Evolutionary conservation across 2,888 invertebrate species (phyloP), one percentile per base, ranked within the genome.

Genomic region (Atherix ibis): DNA sequence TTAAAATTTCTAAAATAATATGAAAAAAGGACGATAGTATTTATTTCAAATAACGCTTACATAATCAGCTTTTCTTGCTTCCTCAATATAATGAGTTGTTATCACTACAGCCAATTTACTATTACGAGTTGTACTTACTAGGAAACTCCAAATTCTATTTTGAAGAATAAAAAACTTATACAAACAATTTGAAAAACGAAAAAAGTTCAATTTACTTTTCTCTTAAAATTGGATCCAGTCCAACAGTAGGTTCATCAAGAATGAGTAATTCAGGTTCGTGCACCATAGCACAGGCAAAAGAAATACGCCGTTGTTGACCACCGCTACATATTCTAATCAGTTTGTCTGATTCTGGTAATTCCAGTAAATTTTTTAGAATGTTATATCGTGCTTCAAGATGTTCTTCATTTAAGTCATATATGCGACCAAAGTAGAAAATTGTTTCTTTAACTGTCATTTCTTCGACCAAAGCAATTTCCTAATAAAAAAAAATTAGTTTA

Each of bases 11-110:
- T 14, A 27, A 4, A 27, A 13, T 27, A 14, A 14, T 22, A 22
- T 22, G 5, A 26, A 32, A 24, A 32, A 4, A 10, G 16, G 16
- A 4, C 13, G 6, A 24, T 4, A 12, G 28, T 29, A 26, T 27
- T 18, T 17, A 18, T 25, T 12, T 16, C 37, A 32, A 31, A n/a
- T 27, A 38, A 27, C 19, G 49, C 62, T 65, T 63, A 85, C 85
- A 61, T 68, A 72, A 53, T 81, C 70, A 3, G 85, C 83, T 52
- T 80, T 76, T 49, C 75, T 74, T 3, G 89, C 81, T 63, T 92
- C 92, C 54, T 92, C 92, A 39, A 92, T 89, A 52, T 92, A 92
- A 63, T 92, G 92, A 10, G 92, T 92, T 1, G 92, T 92, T 37
- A 92, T 87, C 38, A 92, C 77, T 34, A 92, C 79, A 5, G 91